Evolutionary conservation across 2,113 vertebrate genomes (phyloP), one percentile per base, ranked within the genome.

Genomic region (Cairina moschata): DNA sequence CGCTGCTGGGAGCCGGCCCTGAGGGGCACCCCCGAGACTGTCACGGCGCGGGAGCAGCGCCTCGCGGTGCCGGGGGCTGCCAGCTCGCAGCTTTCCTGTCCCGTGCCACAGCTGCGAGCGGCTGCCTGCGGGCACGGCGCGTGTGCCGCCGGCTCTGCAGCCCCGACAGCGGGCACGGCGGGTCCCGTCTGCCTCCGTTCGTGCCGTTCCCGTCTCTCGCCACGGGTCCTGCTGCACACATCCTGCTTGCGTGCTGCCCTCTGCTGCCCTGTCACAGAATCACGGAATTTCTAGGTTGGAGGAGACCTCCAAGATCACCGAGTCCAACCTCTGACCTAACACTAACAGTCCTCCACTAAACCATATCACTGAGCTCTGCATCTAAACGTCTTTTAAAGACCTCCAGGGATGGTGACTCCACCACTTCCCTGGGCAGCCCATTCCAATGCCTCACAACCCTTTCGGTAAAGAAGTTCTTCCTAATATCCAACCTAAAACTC

Each of bases 231-330:
- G 3, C 71, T 60, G 40, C 22, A 23, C 2, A 4, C 34, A 65
- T 90, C 88, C 79, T 48, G 86, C 75, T 78, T 82, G 46, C 14
- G 1, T 95, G 83, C 91, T 95, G 94, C 96, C 94, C 93, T 94
- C 95, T 97, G 88, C 90, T 3, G 90, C 86, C 82, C 44, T 21
- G 46, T 21, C 46, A 48, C 46, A 48, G 46, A 48, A 48, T 11
- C 46, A 48, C 46, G 21, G 46, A 48, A 48, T 48, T 21, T 6
- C 20, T 9, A 21, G 46, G 20, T 48, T 48, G 46, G 46, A 48
- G 9, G 46, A 48, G 46, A 48, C 20, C 46, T 48, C 46, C 46
- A 48, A 11, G 10, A 21, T 48, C 46, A 48, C 20, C 20, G 2
- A 48, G 46, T 48, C 46, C 46, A 21, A 48, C 20, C 46, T 48